A percentile compares a stretch with the other conserved stretches of the same genome.
These are phyloP conservation scores for Styela clava DNA, from an alignment of 23 tunicate species.

Conservation along the genomic window DNA sequence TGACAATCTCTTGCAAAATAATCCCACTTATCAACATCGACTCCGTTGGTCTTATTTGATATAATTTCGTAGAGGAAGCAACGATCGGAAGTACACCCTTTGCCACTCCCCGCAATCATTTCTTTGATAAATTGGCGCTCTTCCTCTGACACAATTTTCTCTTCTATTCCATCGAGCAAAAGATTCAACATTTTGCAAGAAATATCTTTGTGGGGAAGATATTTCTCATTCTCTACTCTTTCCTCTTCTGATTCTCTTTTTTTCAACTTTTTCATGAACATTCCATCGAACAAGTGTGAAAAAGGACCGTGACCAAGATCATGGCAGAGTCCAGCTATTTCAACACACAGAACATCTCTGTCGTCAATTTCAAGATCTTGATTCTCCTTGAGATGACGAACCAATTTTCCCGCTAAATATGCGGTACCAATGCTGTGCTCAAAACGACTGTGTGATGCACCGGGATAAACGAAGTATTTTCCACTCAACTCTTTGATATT, in stretches of 20 bases:
- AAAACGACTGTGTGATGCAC: constrained; percentile 78
- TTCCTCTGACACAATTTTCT: not conserved
- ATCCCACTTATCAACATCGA: constrained; percentile 95
- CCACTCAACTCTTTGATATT: constrained; percentile 69
- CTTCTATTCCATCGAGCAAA: constrained; percentile 39
- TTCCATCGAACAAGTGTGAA: constrained; percentile 84
- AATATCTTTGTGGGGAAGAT: constrained; percentile 35
- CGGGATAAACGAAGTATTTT: constrained; percentile 57
- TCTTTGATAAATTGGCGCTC: constrained; percentile 62
- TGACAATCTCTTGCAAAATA: constrained; percentile 89
- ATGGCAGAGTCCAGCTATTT: constrained; percentile 79
- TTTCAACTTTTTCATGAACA: constrained; percentile 38
- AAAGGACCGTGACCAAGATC: constrained; percentile 90
- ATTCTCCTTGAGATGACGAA: constrained; percentile 35
- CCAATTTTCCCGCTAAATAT: constrained; percentile 66
- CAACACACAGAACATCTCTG: constrained; percentile 68
- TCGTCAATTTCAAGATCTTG: constrained; percentile 39
- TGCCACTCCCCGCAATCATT: constrained; percentile 54
- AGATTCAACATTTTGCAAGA: constrained; percentile 56
- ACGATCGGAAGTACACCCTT: not conserved
- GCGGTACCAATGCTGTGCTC: constrained; percentile 68
- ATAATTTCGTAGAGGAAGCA: constrained; percentile 82
- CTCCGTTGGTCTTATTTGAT: constrained; percentile 61
- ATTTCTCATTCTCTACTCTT: constrained; percentile 23
- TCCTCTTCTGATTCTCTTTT: not conserved